A percentile compares a stretch with the other conserved stretches of the same genome.
These are phyloP conservation scores for Ambastaia sidthimunki DNA, from an alignment of 2,797 vertebrate genomes.

Conservation along the genomic window DNA sequence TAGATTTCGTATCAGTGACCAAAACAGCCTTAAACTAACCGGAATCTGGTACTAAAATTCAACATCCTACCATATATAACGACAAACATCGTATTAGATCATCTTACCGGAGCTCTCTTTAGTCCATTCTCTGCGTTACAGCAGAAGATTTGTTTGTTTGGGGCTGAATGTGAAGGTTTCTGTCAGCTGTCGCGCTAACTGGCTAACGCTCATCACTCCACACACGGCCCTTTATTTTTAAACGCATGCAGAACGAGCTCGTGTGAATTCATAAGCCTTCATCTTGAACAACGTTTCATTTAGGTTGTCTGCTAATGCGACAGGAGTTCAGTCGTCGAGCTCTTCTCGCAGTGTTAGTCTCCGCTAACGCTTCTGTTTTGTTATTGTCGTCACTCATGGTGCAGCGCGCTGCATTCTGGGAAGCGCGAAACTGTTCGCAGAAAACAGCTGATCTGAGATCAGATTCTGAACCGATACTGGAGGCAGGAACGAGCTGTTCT, in stretches of 20 bases:
- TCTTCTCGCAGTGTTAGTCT: not conserved
- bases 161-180: slow-evolving; percentile 28
- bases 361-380: slow-evolving; percentile 71
- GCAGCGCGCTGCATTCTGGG: slow-evolving; percentile 73
- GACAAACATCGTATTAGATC: not conserved
- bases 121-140: slow-evolving; percentile 31
- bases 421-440: slow-evolving; percentile 21
- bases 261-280: not conserved
- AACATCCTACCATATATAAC: not conserved
- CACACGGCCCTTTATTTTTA: slow-evolving; percentile 23
- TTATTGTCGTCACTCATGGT: slow-evolving; percentile 78
- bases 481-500: not conserved
- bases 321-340: not conserved
- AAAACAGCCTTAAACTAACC: not conserved
- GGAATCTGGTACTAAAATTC: no score
- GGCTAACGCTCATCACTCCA: slow-evolving; percentile 42
- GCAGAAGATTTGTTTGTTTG: slow-evolving; percentile 14
- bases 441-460: slow-evolving; percentile 17
- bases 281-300: not conserved
- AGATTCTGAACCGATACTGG: not conserved
- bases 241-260: not conserved
- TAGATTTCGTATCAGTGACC: not conserved
- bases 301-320: not conserved
- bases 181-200: slow-evolving; percentile 44
- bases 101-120: slow-evolving; percentile 44